phyloP scores from a whole-genome alignment of 2,797 vertebrate genomes.

The Epinephelus awoara region DNA sequence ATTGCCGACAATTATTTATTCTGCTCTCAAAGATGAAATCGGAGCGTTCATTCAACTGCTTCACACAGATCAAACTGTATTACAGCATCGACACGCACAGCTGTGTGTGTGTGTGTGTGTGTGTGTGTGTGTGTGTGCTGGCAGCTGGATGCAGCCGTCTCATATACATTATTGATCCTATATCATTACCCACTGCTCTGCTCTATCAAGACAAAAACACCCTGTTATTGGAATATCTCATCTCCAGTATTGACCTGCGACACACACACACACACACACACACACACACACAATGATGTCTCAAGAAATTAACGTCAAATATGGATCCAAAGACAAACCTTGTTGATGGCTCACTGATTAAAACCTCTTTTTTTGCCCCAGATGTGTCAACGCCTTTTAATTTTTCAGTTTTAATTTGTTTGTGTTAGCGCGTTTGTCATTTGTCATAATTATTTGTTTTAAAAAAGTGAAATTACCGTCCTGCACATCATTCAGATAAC shows the following conservation, averaged over 20 bases:
- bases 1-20: conserved; percentile 40
- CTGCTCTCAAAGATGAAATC: conserved; percentile 46
- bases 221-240: conserved; percentile 71
- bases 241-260: conserved; percentile 50
- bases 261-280: conserved; percentile 33
- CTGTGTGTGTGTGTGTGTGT: conserved; percentile 32
- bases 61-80: conserved; percentile 58
- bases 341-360: neutral
- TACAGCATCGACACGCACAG: conserved; percentile 39
- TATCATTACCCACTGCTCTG: conserved; percentile 72
- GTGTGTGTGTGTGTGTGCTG: neutral
- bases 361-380: neutral
- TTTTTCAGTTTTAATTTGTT: neutral
- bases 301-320: conserved; percentile 21
- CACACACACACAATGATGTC: neutral
- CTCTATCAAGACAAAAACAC: conserved; percentile 75
- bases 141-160: conserved; percentile 57
- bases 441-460: no score
- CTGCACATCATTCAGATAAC: no score
- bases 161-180: conserved; percentile 75
- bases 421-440: neutral
- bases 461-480: no score
- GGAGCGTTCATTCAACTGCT: conserved; percentile 42
- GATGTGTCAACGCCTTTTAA: neutral
- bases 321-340: neutral